phyloP scores from a whole-genome alignment of 2,113 vertebrate genomes.

The Lichenostomus cassidix region DNA sequence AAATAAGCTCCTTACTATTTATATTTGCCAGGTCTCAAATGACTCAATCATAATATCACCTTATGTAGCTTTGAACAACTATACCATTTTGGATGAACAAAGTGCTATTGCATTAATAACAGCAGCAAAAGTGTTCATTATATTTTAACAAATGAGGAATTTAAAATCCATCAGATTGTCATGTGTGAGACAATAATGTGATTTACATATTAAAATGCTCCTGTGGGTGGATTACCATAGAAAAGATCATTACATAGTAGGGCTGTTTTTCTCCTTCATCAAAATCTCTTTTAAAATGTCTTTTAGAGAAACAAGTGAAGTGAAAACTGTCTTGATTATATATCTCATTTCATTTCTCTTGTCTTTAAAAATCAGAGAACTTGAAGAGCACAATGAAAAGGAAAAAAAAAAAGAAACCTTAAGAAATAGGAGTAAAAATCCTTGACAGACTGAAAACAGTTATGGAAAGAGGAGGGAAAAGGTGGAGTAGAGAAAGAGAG shows the following conservation, averaged over 20 bases:
- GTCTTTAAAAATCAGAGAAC: conserved; percentile 63
- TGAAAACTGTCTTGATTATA: conserved; percentile 67
- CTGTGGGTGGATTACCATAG: conserved; percentile 43
- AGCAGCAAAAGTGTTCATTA: conserved; percentile 47
- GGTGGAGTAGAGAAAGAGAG: background rate
- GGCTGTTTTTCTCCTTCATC: conserved; percentile 35
- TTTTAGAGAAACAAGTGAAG: conserved; percentile 52
- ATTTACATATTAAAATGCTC: conserved; percentile 56
- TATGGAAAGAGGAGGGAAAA: background rate
- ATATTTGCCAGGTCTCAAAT: conserved; percentile 20
- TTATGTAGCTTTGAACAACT: background rate
- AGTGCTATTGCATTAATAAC: conserved; percentile 6
- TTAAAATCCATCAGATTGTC: conserved; percentile 47
- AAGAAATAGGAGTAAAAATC: conserved; percentile 38
- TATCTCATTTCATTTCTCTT: conserved; percentile 42
- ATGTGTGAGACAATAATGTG: conserved; percentile 30
- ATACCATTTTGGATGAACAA: background rate
- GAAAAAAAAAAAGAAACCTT: background rate
- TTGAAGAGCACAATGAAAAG: conserved; percentile 45
- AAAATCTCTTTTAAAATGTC: conserved; percentile 48
- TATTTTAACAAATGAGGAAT: conserved; percentile 41
- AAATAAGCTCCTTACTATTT: conserved; percentile 42
- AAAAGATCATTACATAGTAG: conserved; percentile 38
- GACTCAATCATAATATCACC: conserved; percentile 39
- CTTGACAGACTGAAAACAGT: background rate